A percentile compares a stretch with the other conserved stretches of the same genome.
These are phyloP conservation scores for Caloenas nicobarica DNA, from an alignment of 2,113 vertebrate species.

Conservation along the genomic window DNA sequence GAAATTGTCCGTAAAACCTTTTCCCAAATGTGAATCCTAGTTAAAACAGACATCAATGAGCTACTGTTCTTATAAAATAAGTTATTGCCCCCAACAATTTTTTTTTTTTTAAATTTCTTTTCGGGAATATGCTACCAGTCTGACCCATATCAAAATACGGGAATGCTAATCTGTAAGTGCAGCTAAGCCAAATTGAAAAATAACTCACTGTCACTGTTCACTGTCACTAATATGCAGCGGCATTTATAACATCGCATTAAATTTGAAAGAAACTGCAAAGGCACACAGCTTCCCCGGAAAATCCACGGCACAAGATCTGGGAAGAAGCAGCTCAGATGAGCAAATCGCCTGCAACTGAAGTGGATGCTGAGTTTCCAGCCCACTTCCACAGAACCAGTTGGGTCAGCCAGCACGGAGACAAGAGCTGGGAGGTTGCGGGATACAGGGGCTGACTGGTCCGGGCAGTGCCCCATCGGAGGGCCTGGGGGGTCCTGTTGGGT, in stretches of 20 bases:
- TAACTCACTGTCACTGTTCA: not conserved
- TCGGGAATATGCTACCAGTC: not conserved
- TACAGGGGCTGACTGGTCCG: not conserved
- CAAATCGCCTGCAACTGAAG: not conserved
- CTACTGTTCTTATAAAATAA: not conserved
- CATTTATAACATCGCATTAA: not conserved
- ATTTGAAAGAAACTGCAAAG: not conserved
- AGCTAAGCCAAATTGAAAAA: not conserved
- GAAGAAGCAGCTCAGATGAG: not conserved
- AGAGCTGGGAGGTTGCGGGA: not conserved
- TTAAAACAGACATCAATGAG: not conserved
- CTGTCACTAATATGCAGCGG: not conserved
- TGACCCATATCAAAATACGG: not conserved
- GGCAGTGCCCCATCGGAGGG: fast-evolving
- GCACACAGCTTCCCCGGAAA: not conserved
- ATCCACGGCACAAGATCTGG: not conserved
- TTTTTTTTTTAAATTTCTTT: not conserved
- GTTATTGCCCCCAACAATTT: not conserved
- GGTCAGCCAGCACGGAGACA: not conserved
- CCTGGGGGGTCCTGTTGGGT: fast-evolving
- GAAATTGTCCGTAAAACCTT: not conserved
- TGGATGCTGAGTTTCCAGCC: not conserved
- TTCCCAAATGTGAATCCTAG: not conserved
- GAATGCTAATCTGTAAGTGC: not conserved
- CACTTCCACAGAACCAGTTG: fast-evolving